phyloP scores from a whole-genome alignment of 2,797 vertebrate genomes.

The Amblyraja radiata region DNA sequence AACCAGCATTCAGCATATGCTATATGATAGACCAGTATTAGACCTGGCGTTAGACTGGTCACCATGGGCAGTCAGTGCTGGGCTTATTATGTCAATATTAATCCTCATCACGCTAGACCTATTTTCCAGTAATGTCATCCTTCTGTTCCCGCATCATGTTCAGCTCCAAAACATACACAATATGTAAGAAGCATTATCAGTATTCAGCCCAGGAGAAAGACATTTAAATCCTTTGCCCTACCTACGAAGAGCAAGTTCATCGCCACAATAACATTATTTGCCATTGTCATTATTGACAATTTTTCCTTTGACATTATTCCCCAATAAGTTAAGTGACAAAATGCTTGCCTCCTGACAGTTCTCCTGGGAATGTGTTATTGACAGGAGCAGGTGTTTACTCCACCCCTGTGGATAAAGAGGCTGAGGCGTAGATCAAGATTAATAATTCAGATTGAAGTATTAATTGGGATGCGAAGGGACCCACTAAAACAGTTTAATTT shows the following conservation, averaged over 20 bases:
- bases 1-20: not conserved
- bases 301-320: not conserved
- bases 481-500: not conserved
- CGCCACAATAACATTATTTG: not conserved
- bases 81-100: slow-evolving; percentile 2
- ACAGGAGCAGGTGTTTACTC: not conserved
- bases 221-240: not conserved
- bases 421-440: not conserved
- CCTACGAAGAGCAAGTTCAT: not conserved
- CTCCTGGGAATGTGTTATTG: slow-evolving; percentile 14
- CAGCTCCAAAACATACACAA: not conserved
- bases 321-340: not conserved
- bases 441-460: not conserved
- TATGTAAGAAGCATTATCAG: not conserved
- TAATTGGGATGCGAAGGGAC: not conserved
- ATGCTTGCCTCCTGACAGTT: slow-evolving; percentile 1
- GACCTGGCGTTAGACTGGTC: not conserved
- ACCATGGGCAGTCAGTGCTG: not conserved
- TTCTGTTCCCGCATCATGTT: slow-evolving; percentile 16
- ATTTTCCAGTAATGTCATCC: slow-evolving; percentile 16
- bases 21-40: not conserved
- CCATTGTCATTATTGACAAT: not conserved
- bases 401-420: not conserved
- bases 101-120: not conserved
- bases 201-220: not conserved